Base-by-base conservation (phyloP, 2,113 vertebrate species). In the Emberiza fucata region DNA sequence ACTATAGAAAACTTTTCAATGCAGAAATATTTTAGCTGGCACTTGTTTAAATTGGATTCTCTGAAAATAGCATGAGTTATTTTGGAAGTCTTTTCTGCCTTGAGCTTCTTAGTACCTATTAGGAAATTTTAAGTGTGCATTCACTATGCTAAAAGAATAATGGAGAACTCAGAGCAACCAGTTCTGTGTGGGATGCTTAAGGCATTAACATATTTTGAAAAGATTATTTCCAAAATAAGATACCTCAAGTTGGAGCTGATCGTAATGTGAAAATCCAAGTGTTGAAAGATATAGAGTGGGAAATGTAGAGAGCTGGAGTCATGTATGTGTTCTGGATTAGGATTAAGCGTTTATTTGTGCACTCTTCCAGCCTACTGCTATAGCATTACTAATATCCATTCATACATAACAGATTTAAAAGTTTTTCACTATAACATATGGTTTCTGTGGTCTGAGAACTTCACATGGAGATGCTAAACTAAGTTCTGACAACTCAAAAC, bases 1-100 rank as follows among this genome's bases (percentile, higher is more conserved):
- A 79, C 65, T 95, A 79, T 53, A 92, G 89, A 85, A 91, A 95
- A 95, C 37, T 87, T 95, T 79, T 85, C 53, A 87, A 85, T 85
- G 70, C 68, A 95, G 81, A 75, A 89, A 89, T 95, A 92, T 87
- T 96, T 94, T 94, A 95, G 40, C 81, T 92, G 78, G 81, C 73
- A 95, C 84, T 94, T 95, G 69, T 92, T 95, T 95, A 97, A 96
- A 94, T 76, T 91, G 81, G 84, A 92, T 94, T 66, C 57, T 95
- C 94, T 94, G 92, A 97, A 96, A 97, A 97, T 96, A 95, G 93
- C 35, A 57, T 35, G 70, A 71, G 70, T 92, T 94, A 95, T 92
- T 95, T 91, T 89, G 84, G 84, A 92, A 95, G 80, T 5, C 45
- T 96, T 91, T 91, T 92, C 77, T 91, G 65, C 66, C 86, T 95